phyloP scores from a whole-genome alignment of 2,113 vertebrate genomes.

The Ageneiosus marmoratus region DNA sequence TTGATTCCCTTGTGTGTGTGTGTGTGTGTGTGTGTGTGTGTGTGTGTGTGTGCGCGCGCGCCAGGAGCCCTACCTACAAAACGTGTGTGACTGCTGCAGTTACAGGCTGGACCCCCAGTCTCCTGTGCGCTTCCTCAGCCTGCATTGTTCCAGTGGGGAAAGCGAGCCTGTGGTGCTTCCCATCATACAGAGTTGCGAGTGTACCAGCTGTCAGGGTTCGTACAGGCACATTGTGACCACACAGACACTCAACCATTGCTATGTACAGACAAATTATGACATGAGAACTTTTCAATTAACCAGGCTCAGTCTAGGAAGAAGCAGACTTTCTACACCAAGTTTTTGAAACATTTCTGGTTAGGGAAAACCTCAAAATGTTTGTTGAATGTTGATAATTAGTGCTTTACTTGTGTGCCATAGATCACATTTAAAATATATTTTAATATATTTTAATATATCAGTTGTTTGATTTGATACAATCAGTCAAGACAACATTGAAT shows the following conservation, averaged over 20 bases:
- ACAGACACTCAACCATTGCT: not conserved
- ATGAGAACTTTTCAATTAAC: too few species aligned
- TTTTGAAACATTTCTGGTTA: not conserved
- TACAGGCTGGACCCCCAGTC: constrained; percentile 80
- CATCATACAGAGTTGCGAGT: constrained; percentile 85
- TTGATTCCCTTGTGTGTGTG: not conserved
- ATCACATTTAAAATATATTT: too few species aligned
- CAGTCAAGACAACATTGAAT: not conserved
- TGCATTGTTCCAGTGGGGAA: constrained; percentile 74
- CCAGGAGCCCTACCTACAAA: constrained; percentile 88
- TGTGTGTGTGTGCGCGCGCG: not conserved
- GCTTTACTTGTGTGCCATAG: too few species aligned
- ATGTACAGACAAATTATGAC: too few species aligned
- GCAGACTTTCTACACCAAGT: too few species aligned
- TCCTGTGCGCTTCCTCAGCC: constrained; percentile 80
- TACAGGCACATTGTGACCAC: not conserved
- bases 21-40: not conserved
- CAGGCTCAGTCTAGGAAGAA: too few species aligned
- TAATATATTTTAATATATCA: too few species aligned
- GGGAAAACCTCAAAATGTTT: not conserved
- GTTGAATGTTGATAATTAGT: not conserved
- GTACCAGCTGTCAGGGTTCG: constrained; percentile 85
- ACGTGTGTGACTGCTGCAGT: constrained; percentile 84
- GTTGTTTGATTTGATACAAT: too few species aligned
- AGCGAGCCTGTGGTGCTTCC: constrained; percentile 81